These are phyloP conservation scores for Denticeps clupeoides DNA, from an alignment of 2,797 vertebrate species.

Conservation along the genomic window DNA sequence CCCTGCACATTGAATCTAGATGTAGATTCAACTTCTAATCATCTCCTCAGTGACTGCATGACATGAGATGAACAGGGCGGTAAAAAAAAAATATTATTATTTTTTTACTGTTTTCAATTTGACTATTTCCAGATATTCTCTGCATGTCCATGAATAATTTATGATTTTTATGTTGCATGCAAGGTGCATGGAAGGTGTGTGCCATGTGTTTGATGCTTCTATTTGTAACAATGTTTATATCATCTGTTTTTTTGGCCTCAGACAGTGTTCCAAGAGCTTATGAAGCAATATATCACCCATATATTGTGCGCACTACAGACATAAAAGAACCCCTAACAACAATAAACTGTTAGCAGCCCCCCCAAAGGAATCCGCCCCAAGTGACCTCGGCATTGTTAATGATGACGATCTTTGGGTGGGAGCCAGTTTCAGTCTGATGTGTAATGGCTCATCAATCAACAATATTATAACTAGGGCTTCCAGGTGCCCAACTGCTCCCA, in stretches of 20 bases:
- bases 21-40: conserved; percentile 18
- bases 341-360: conserved; percentile 2
- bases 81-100: no score
- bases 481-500: neutral
- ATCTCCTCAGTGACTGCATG: conserved; percentile 15
- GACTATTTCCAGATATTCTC: conserved; percentile 13
- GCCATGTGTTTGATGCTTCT: conserved; percentile 17
- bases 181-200: conserved; percentile 3
- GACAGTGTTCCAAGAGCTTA: neutral
- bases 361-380: neutral
- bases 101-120: conserved; percentile 7
- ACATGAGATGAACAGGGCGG: conserved; percentile 17
- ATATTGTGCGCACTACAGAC: neutral
- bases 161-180: no score
- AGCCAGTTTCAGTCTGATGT: neutral
- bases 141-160: conserved; percentile 17
- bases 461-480: neutral
- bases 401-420: neutral
- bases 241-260: neutral
- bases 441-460: neutral
- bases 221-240: conserved; percentile 9
- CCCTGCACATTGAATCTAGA: conserved; percentile 14
- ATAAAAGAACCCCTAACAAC: neutral
- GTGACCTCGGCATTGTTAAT: neutral
- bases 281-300: conserved; percentile 10